phyloP scores from a whole-genome alignment of 2,888 invertebrate species.

The Gasteruption jaculator region DNA sequence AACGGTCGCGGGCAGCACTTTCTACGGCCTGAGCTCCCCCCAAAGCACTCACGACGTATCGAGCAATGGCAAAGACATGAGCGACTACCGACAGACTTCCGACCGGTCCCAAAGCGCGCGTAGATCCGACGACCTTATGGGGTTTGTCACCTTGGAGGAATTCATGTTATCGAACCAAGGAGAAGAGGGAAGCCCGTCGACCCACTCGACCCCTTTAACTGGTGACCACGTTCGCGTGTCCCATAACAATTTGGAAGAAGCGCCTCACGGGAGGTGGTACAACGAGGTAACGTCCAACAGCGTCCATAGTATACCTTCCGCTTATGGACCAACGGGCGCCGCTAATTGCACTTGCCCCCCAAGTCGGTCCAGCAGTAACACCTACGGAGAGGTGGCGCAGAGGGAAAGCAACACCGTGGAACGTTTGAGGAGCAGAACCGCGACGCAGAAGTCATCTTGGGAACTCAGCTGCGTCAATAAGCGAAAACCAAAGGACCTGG shows the following conservation, averaged over 20 bases:
- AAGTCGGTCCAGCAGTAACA: constrained; percentile 16
- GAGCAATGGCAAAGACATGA: constrained; percentile 40
- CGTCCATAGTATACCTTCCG: no score
- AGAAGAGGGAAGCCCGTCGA: constrained; percentile 55
- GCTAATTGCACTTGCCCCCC: no score
- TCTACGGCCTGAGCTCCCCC: constrained; percentile 42
- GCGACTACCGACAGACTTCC: constrained; percentile 42
- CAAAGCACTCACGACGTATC: constrained; percentile 41
- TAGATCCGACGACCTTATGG: constrained; percentile 59
- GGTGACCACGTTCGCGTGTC: constrained; percentile 41
- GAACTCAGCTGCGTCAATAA: constrained; percentile 18
- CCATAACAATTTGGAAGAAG: constrained; percentile 33
- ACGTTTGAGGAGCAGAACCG: no score
- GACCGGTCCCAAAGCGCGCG: constrained; percentile 36
- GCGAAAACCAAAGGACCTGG: constrained; percentile 13
- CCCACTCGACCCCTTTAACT: constrained; percentile 33
- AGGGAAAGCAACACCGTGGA: constrained; percentile 8
- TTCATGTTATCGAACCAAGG: constrained; percentile 74
- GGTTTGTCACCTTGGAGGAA: constrained; percentile 73
- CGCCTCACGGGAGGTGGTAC: no score
- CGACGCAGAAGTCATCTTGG: constrained; percentile 13
- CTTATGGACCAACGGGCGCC: no score
- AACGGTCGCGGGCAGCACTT: constrained; percentile 45
- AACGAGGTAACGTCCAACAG: no score
- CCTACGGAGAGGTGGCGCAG: constrained; percentile 10